A percentile compares a stretch with the other conserved stretches of the same genome.
These are phyloP conservation scores for Aegotheles bennettii DNA, from an alignment of 2,113 vertebrate species.

Conservation along the genomic window DNA sequence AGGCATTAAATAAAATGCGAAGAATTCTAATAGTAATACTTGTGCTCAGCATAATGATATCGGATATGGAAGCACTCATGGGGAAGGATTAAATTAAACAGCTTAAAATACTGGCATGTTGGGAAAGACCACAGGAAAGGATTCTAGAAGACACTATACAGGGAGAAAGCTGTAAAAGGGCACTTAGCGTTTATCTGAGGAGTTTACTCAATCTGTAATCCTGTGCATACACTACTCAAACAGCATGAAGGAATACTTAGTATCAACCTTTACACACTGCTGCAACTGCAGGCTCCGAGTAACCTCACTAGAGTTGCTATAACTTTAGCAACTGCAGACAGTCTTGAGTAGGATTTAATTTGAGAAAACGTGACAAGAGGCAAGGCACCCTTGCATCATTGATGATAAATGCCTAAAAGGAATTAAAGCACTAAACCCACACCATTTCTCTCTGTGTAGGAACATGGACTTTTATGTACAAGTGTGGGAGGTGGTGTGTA, in stretches of 20 bases:
- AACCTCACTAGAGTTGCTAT: neutral
- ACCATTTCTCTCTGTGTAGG: neutral
- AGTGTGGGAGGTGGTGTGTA: neutral
- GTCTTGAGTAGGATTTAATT: neutral
- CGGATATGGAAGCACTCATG: neutral
- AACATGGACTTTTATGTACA: accelerated
- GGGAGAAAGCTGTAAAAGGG: neutral
- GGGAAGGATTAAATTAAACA: too few species aligned
- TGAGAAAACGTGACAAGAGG: neutral
- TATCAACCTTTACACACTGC: neutral
- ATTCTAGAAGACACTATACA: accelerated
- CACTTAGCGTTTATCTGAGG: neutral
- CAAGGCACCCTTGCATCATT: neutral
- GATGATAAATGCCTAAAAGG: neutral
- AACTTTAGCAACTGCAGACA: neutral
- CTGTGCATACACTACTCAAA: neutral
- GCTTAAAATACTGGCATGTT: neutral
- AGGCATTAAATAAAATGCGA: neutral
- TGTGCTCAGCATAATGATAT: neutral
- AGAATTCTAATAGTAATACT: neutral
- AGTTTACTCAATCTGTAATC: neutral
- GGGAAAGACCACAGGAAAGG: neutral
- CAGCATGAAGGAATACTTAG: neutral
- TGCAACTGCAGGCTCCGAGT: neutral
- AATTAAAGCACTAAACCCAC: neutral